Evolutionary conservation across 2,113 vertebrate species (phyloP).

Genomic region (Daubentonia madagascariensis): DNA sequence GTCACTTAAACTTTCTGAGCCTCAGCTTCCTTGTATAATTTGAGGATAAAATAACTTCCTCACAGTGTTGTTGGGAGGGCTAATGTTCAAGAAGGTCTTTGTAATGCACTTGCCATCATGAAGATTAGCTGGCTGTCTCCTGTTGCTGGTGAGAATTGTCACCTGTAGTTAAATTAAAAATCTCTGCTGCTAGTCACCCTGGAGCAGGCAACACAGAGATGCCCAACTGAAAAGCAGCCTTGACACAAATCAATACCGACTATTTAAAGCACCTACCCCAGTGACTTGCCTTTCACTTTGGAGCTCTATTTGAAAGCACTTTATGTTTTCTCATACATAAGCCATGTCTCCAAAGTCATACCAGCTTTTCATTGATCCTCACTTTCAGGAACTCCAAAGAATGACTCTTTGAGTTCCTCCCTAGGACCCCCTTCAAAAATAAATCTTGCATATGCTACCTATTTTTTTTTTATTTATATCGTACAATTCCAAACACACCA

Average conservation of each 20-base stretch:
- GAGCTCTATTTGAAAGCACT: background rate
- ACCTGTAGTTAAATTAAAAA: slow-evolving; percentile 17
- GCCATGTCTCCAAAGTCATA: background rate
- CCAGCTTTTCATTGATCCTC: background rate
- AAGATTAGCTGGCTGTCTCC: slow-evolving; percentile 7
- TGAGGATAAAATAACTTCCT: background rate
- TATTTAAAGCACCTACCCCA: background rate
- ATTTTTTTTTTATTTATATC: background rate
- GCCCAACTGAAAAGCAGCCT: background rate
- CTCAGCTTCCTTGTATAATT: background rate
- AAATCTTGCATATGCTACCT: background rate
- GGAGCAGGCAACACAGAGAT: background rate
- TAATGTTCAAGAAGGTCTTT: background rate
- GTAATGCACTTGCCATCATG: background rate
- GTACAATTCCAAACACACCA: background rate
- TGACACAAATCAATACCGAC: background rate
- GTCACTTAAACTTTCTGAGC: background rate
- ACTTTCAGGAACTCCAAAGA: background rate
- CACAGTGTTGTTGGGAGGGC: background rate
- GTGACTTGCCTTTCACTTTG: background rate
- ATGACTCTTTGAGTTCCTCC: background rate
- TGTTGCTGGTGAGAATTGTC: background rate
- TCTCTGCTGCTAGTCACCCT: background rate
- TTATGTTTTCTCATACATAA: background rate
- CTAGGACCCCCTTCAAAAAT: background rate